Percentiles rank a stretch among this genome's conserved stretches.
Conservation (phyloP, 2,113 vertebrate species). For the Physeter macrocephalus region DNA sequence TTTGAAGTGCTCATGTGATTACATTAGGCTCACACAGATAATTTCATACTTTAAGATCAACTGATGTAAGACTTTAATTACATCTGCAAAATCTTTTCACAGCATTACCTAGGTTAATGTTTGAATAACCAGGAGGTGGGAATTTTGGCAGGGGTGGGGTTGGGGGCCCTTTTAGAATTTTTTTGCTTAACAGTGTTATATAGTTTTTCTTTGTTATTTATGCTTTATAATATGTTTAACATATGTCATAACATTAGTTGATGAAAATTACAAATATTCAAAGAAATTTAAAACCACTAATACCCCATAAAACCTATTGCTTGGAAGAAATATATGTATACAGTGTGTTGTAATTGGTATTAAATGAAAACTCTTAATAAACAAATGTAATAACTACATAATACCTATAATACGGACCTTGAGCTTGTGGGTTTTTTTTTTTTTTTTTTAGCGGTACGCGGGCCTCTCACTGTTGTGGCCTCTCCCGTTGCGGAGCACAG, state of each 20-base stretch:
- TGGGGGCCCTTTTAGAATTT: neutral
- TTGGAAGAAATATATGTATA: neutral
- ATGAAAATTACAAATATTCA: neutral
- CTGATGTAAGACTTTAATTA: neutral
- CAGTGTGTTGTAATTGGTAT: neutral
- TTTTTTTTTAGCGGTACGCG: no score
- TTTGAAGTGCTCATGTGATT: neutral
- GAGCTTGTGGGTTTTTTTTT: no score
- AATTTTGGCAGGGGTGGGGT: neutral
- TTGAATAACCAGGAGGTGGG: neutral
- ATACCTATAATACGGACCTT: neutral
- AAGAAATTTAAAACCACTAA: neutral
- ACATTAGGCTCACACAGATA: neutral
- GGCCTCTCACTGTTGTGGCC: no score
- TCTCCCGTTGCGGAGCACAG: no score
- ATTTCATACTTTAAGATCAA: neutral
- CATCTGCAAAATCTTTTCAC: neutral
- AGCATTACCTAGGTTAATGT: neutral
- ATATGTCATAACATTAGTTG: neutral
- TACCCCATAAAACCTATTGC: neutral
- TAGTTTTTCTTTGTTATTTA: neutral
- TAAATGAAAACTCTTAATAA: neutral
- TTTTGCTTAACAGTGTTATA: neutral
- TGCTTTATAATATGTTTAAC: neutral
- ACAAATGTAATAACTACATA: neutral